Evolutionary conservation across 2,113 vertebrate species (phyloP).

Genomic region (Motacilla tschutschensis): DNA sequence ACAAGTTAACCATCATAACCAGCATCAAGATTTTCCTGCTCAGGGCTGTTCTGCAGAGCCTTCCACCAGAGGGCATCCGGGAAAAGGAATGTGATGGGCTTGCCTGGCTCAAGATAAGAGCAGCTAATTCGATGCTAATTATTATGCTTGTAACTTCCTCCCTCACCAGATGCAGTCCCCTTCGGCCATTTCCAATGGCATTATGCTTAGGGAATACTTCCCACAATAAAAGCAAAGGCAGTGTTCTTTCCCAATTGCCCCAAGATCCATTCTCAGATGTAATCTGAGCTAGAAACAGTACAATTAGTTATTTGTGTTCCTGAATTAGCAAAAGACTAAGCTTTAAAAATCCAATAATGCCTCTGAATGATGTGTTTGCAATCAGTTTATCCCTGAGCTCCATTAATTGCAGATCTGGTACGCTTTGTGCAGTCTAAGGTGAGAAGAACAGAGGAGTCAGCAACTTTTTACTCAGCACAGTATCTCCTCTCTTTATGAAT

Average conservation of each 20-base stretch:
- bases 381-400: not conserved
- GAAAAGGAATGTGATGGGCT: not conserved
- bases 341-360: not conserved
- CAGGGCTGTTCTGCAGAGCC: not conserved
- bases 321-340: slow-evolving; percentile 4
- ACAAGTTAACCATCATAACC: not conserved
- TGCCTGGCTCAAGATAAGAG: not conserved
- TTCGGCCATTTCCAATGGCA: not conserved
- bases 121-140: slow-evolving; percentile 24
- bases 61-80: slow-evolving; percentile 32
- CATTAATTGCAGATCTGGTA: not conserved
- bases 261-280: not conserved
- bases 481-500: not conserved
- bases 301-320: slow-evolving; percentile 6
- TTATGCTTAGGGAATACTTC: not conserved
- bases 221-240: not conserved
- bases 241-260: not conserved
- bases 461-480: not conserved
- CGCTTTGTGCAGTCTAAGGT: not conserved
- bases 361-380: not conserved
- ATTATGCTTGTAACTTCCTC: slow-evolving; percentile 20
- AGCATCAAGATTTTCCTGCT: not conserved
- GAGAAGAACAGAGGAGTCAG: not conserved
- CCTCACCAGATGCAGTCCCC: not conserved
- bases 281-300: not conserved